Percentiles rank a stretch among this genome's conserved stretches.
These are phyloP conservation scores for Psittacula echo DNA, from an alignment of 2,797 vertebrate species.

Conservation along the genomic window DNA sequence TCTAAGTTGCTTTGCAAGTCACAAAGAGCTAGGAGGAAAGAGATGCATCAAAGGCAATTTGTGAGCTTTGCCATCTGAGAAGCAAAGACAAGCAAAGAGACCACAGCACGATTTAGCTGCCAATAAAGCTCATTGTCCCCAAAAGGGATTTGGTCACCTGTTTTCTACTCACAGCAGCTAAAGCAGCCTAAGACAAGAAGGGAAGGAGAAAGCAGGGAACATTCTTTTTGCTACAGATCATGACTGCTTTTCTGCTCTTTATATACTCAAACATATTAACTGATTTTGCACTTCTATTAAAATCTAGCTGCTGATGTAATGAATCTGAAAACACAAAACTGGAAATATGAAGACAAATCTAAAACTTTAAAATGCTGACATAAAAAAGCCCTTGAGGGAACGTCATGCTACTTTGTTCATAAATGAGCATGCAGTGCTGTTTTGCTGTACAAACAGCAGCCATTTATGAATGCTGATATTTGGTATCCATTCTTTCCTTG, in stretches of 20 bases:
- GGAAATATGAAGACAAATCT: not conserved
- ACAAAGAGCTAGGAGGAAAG: not conserved
- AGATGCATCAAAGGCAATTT: not conserved
- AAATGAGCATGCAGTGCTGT: not conserved
- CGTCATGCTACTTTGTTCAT: rapidly evolving
- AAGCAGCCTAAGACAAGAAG: not conserved
- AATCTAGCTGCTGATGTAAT: not conserved
- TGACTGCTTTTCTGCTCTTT: not conserved
- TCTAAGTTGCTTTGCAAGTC: not conserved
- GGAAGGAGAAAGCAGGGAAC: not conserved
- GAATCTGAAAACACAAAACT: not conserved
- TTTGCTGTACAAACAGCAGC: slow-evolving; percentile 1
- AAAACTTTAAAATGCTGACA: not conserved
- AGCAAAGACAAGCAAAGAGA: not conserved
- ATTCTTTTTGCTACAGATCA: slow-evolving; percentile 32
- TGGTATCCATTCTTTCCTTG: slow-evolving; percentile 1
- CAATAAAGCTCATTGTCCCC: not conserved
- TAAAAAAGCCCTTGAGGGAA: not conserved
- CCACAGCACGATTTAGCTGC: not conserved
- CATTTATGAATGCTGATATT: not conserved
- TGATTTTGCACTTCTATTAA: not conserved
- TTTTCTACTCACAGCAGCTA: not conserved
- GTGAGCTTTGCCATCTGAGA: not conserved
- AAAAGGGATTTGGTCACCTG: slow-evolving; percentile 2
- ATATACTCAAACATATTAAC: not conserved